Percentiles rank a stretch among this genome's conserved stretches.
phyloP scores from a whole-genome alignment of 2,113 vertebrate species.

The human (Homo sapiens) region DNA sequence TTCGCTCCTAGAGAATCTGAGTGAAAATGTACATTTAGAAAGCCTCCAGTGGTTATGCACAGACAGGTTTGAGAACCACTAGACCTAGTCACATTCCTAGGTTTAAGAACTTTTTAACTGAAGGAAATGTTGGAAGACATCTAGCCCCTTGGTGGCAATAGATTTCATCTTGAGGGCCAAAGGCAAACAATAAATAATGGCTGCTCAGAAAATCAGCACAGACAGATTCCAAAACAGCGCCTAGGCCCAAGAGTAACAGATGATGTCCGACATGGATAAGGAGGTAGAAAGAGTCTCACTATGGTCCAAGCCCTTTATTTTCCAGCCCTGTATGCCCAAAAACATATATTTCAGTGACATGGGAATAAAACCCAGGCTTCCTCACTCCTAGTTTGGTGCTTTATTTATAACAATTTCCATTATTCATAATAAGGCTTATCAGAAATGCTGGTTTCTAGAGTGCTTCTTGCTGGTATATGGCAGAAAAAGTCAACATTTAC shows the following conservation, averaged over 20 bases:
- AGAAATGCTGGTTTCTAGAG: slow-evolving; percentile 26
- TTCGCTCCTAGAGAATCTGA: background rate
- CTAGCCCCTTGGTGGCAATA: background rate
- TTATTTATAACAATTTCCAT: slow-evolving; percentile 48
- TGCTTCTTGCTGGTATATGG: background rate
- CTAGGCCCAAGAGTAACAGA: background rate
- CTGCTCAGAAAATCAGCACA: background rate
- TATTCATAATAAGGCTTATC: background rate
- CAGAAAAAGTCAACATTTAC: slow-evolving; percentile 64
- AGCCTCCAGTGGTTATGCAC: background rate
- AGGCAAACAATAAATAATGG: background rate
- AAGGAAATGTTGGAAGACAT: background rate
- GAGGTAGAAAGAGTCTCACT: background rate
- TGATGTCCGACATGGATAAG: background rate
- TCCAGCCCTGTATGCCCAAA: background rate
- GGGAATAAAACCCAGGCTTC: background rate
- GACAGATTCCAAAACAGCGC: background rate
- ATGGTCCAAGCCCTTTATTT: background rate
- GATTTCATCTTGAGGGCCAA: background rate
- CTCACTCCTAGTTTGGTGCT: background rate
- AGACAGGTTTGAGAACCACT: background rate
- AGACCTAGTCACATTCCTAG: background rate
- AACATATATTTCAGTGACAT: background rate
- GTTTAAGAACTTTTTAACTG: background rate
- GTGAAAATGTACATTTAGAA: background rate